Evolutionary conservation across 2,113 vertebrate genomes (phyloP), one percentile per base, ranked within the genome.

Genomic region (Propithecus coquereli): DNA sequence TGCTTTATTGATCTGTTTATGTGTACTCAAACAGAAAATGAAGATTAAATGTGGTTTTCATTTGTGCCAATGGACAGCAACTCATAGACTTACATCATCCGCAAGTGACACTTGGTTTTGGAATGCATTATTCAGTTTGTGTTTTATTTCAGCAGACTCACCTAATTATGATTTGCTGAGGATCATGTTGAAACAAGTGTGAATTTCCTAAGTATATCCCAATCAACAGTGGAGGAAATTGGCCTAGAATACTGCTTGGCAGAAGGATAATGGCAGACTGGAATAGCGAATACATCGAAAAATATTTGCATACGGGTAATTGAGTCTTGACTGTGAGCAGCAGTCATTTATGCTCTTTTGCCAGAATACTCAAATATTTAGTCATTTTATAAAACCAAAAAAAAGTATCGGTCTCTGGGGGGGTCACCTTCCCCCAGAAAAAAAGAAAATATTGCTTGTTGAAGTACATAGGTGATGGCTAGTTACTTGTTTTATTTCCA

Each of bases 271-370:
- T 11, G 74, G 89, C 68, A 93, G 77, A 63, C 61, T 61, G 92
- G 82, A 63, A 63, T 84, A 32, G 73, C 7, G 25, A 80, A 63
- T 32, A 76, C 61, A 66, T 57, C 18, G 43, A 34, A 63, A 65
- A 47, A n/a, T 47, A 65, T 83, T 65, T 91, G 93, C 79, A 95
- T 95, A 10, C 50, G 77, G 93, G 74, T 96, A 97, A 89, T 34
- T 82, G 66, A 89, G 77, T 73, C 86, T 74, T 87, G 34, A 43
- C 54, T 86, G 57, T 57, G 74, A 76, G 82, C 81, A n/a, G n/a
- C 27, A 68, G 30, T 57, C 73, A 84, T 81, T 84, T 76, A n/a
- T 54, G 57, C 14, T 83, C 40, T 80, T 63, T 88, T 86, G 73
- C 68, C n/a, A 73, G 68, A 87, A 82, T 84, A 80, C 27, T 13